Conservation (phyloP, 2,113 vertebrate genomes). For the Syngnathus scovelli region DNA sequence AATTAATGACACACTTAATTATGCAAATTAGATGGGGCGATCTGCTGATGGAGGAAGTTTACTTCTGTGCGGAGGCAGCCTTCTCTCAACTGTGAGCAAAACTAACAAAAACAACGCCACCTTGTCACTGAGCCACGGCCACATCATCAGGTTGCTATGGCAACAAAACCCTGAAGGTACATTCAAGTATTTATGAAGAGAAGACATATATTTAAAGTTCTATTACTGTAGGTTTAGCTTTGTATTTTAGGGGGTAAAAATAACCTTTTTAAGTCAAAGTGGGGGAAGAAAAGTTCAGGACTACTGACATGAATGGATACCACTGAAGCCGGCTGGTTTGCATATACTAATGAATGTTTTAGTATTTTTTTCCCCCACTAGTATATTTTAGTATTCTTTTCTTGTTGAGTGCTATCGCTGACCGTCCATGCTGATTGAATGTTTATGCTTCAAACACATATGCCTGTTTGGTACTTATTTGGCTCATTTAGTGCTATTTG, state of each 20-base stretch:
- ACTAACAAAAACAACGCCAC: slow-evolving; percentile 7
- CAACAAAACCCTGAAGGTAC: slow-evolving; percentile 76
- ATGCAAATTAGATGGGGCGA: slow-evolving; percentile 15
- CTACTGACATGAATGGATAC: slow-evolving; percentile 51
- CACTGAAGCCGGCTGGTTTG: slow-evolving; percentile 46
- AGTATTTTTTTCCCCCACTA: slow-evolving; percentile 21
- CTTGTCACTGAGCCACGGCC: slow-evolving; percentile 1
- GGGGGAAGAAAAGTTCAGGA: slow-evolving; percentile 20
- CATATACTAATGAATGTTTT: slow-evolving; percentile 37
- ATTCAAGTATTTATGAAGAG: slow-evolving; percentile 87
- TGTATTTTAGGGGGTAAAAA: slow-evolving; percentile 11
- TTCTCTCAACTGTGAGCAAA: slow-evolving; percentile 12
- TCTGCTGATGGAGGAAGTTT: slow-evolving; percentile 5
- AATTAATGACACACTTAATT: slow-evolving; percentile 5
- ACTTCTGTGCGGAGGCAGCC: not conserved
- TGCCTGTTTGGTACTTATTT: slow-evolving; percentile 51
- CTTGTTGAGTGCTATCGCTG: slow-evolving; percentile 35
- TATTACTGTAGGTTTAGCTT: slow-evolving; percentile 39
- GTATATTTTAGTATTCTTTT: slow-evolving; percentile 39
- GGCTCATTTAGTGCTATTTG: slow-evolving; percentile 40
- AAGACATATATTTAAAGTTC: slow-evolving; percentile 58
- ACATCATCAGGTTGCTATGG: slow-evolving; percentile 14
- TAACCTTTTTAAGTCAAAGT: slow-evolving; percentile 7
- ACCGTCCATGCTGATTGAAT: slow-evolving; percentile 56
- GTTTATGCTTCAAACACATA: slow-evolving; percentile 39